Evolutionary conservation across 2,888 invertebrate species (phyloP), one percentile per base, ranked within the genome.

Genomic region (Meghimatium bilineatum): DNA sequence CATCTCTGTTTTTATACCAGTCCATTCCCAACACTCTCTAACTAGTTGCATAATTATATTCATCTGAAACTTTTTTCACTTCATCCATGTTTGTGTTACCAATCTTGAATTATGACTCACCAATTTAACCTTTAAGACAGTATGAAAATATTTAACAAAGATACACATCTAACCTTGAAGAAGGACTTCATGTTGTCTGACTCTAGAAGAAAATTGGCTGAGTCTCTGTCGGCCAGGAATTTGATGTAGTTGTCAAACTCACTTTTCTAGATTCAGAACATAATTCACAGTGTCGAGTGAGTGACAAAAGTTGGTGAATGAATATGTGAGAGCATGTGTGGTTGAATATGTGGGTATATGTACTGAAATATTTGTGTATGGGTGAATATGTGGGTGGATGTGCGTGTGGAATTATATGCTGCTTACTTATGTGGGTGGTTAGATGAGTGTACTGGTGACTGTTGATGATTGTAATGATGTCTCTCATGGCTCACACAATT

Each of bases 91-190:
- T n/a, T n/a, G n/a, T n/a, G n/a, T n/a, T n/a, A n/a, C n/a, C n/a
- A n/a, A n/a, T n/a, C n/a, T n/a, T n/a, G n/a, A n/a, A n/a, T n/a
- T n/a, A n/a, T n/a, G n/a, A n/a, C n/a, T n/a, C n/a, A n/a, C n/a
- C n/a, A n/a, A n/a, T n/a, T n/a, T n/a, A n/a, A n/a, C n/a, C n/a
- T n/a, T n/a, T n/a, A n/a, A n/a, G n/a, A n/a, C n/a, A n/a, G n/a
- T n/a, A n/a, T n/a, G n/a, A n/a, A n/a, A n/a, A n/a, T n/a, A n/a
- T n/a, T n/a, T n/a, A n/a, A n/a, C n/a, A n/a, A n/a, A n/a, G n/a
- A n/a, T 17, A 56, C 56, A 56, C 60, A 63, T 6, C 85, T 72
- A 94, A 97, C 98, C 96, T 97, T 97, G 89, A 98, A 95, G 87
- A 98, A 96, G 91, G 87, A 85, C 63, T 88, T 85, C 66, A 88